Evolutionary conservation across 2,888 invertebrate genomes (phyloP).

Genomic region (Melieria omissa): DNA sequence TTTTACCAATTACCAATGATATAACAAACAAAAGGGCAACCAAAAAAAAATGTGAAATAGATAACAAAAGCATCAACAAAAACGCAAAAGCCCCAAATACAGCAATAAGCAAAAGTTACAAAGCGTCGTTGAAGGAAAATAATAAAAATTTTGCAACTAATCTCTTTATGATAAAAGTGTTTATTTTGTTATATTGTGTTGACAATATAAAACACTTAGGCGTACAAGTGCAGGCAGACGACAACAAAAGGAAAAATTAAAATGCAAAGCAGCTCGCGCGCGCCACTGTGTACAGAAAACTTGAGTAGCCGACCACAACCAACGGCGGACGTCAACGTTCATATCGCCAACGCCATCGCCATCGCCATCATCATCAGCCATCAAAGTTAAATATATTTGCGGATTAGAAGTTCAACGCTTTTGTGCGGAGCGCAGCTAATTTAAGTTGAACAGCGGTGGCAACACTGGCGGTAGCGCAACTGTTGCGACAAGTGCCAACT

Average conservation of each 20-base stretch:
- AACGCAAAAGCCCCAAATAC: neutral
- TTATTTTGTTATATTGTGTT: constrained; percentile 47
- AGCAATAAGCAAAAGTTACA: neutral
- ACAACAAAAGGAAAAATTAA: neutral
- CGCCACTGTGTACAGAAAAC: too few species aligned
- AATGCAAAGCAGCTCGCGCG: neutral
- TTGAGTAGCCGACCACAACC: too few species aligned
- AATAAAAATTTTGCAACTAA: constrained; percentile 51
- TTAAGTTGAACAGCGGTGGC: constrained; percentile 21
- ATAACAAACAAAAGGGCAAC: neutral
- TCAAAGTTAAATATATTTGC: constrained; percentile 8
- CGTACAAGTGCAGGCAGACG: neutral
- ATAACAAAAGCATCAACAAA: neutral
- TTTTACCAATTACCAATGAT: too few species aligned
- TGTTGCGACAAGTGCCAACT: constrained; percentile 9
- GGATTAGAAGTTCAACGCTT: constrained; percentile 23
- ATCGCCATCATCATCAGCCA: constrained; percentile 5
- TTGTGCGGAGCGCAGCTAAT: constrained; percentile 17
- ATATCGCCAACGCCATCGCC: neutral
- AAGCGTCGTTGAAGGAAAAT: neutral
- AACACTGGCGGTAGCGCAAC: neutral
- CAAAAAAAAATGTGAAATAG: neutral
- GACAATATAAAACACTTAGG: constrained; percentile 50
- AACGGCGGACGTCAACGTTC: too few species aligned
- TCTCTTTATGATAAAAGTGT: constrained; percentile 59